Evolutionary conservation across 2,113 vertebrate genomes (phyloP).

Genomic region (Scolopax mira): DNA sequence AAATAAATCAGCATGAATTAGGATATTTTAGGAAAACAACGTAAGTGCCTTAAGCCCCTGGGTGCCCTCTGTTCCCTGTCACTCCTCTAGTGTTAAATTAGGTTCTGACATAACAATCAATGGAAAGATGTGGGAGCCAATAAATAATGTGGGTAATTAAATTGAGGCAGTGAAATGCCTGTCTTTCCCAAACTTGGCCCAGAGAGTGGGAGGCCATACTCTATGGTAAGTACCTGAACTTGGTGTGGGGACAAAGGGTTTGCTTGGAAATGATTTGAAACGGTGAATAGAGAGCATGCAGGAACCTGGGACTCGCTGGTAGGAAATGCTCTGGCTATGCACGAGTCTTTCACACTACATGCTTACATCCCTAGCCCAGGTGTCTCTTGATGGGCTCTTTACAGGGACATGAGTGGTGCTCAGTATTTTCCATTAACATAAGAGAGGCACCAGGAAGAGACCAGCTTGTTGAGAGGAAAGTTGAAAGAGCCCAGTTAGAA

Average conservation of each 20-base stretch:
- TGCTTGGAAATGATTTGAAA: neutral
- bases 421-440: neutral
- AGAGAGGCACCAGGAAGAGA: neutral
- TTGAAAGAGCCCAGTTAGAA: neutral
- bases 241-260: neutral
- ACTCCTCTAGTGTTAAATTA: constrained; percentile 16
- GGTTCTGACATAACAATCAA: constrained; percentile 26
- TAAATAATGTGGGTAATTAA: constrained; percentile 21
- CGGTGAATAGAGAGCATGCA: neutral
- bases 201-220: neutral
- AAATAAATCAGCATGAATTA: neutral
- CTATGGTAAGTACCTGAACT: neutral
- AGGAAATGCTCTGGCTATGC: neutral
- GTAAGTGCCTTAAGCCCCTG: neutral
- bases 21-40: constrained; percentile 6
- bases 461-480: neutral
- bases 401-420: neutral
- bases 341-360: neutral
- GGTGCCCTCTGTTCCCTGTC: constrained; percentile 4
- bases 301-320: neutral
- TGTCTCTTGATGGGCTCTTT: neutral
- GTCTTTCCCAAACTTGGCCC: neutral
- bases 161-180: neutral
- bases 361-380: neutral
- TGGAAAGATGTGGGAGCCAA: constrained; percentile 39